Evolutionary conservation across 1,140 invertebrate species (phyloP), one percentile per base, ranked within the genome.

Genomic region (Pseudachorutes palmiensis): DNA sequence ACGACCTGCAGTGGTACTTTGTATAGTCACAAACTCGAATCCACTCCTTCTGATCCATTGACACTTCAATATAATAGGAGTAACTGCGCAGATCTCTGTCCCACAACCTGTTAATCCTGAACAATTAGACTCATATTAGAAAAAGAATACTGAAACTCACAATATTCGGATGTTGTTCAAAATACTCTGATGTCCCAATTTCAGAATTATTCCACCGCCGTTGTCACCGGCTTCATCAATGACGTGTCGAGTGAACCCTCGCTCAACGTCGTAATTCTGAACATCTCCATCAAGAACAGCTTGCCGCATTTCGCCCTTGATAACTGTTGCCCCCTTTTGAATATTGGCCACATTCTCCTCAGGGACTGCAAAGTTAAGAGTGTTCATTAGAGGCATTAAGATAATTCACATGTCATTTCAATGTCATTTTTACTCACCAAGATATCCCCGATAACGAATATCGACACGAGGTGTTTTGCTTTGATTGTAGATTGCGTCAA

Each of bases 21-120:
- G 88, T 88, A 79, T 99, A 89, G 81, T 99, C 94, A 51, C 97
- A 85, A 32, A 98, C 87, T 66, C 87, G 84, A 63, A 91, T 85
- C 94, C 96, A 99, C 78, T 97, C 90, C 79, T 91, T 90, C 78
- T 92, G 88, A 83, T 98, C 92, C 80, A 97, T 91, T 0, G 93
- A 97, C 14, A 97, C 90, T 79, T 98, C 94, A 68, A 99, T 87
- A 76, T 88, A 97, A 79, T 98, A 99, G 0, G 93, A 95, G 81
- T 98, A 98, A 1, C 51, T 14, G 12, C 94, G 87, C 75, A 86
- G 83, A 79, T 98, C 95, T 74, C 87, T 82, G 81, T 98, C 95
- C 94, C 94, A 98, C 0, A 98, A 81, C 51, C 51, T 58, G n/a
- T n/a, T n/a, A n/a, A n/a, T n/a, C n/a, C n/a, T n/a, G n/a, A n/a